phyloP scores from a whole-genome alignment of 1,140 invertebrate genomes.

The Drosophila serrata region DNA sequence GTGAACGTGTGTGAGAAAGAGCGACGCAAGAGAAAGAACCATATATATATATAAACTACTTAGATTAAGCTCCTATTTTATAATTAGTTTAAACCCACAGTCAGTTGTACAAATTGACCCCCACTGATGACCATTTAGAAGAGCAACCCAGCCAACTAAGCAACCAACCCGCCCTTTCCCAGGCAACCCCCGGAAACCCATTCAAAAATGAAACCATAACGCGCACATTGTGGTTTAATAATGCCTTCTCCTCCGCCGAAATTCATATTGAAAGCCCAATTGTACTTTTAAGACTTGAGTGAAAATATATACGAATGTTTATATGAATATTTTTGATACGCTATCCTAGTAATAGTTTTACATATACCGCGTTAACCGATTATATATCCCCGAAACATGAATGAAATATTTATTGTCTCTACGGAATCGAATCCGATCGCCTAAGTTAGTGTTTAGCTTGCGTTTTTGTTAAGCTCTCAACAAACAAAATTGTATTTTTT shows the following conservation, averaged over 20 bases:
- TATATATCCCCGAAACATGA: conserved; percentile 43
- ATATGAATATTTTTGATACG: conserved; percentile 78
- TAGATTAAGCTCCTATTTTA: conserved; percentile 45
- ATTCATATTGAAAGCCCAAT: conserved; percentile 81
- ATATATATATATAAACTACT: conserved; percentile 43
- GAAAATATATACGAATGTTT: conserved; percentile 80
- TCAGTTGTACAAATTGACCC: conserved; percentile 78
- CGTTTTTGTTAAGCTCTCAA: conserved; percentile 83
- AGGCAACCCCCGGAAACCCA: conserved; percentile 12
- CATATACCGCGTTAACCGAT: conserved; percentile 13
- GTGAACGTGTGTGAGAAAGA: conserved; percentile 46
- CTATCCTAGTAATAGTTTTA: conserved; percentile 62
- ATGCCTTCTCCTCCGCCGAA: conserved; percentile 47
- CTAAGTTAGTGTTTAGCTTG: conserved; percentile 77
- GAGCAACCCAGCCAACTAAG: conserved; percentile 29
- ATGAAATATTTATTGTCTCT: conserved; percentile 60
- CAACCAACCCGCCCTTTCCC: conserved; percentile 22
- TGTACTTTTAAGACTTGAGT: conserved; percentile 79
- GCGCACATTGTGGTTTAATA: conserved; percentile 77
- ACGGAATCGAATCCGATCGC: conserved; percentile 59
- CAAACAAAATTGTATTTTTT: conserved; percentile 71
- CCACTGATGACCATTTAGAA: conserved; percentile 54
- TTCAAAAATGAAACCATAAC: conserved; percentile 40
- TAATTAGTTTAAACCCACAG: conserved; percentile 53
- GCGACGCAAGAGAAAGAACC: conserved; percentile 47